Base-by-base conservation (phyloP, 2,797 vertebrate genomes). In the Acomys russatus region DNA sequence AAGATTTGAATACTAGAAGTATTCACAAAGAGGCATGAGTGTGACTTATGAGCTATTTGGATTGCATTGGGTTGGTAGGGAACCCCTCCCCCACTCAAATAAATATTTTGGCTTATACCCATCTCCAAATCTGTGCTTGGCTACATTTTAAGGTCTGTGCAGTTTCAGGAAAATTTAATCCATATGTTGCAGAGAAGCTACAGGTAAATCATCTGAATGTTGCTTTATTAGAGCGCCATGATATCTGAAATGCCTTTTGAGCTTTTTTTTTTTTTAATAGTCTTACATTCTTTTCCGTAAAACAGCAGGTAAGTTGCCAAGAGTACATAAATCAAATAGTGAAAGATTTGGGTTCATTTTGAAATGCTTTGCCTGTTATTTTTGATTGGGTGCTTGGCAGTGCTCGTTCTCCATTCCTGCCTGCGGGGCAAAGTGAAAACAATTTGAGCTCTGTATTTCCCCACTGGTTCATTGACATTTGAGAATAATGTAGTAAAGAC, bases 271-370 rank as follows among this genome's bases (percentile, higher is more conserved):
- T 44, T 44, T 44, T 44, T 44, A 44, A 93, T 89, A 77, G 74
- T 86, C 51, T 79, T 87, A 38, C 51, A 54, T 88, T 95, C 61
- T 95, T 90, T 93, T 83, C 88, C 82, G 83, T 87, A 90, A 95
- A 91, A 79, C 94, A 85, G 78, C 88, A 89, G 95, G 77, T 96
- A 90, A 74, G 71, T 91, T 96, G 88, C 96, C 95, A 97, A 94
- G 78, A 95, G 95, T 97, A 97, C 97, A 97, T 95, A 96, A 97
- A 97, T 95, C 89, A 95, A 95, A 92, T n/a, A 78, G 90, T 85
- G 78, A 87, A 96, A 82, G 92, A 63, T 89, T 94, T 84, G 59
- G 88, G 61, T 92, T 91, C 74, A 18, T 64, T 96, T 76, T 91
- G 94, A 94, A 97, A 97, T 3, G 90, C 85, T 89, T 93, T 80